Evolutionary conservation across 1,140 invertebrate genomes (phyloP).

Genomic region (Hetaerina americana): DNA sequence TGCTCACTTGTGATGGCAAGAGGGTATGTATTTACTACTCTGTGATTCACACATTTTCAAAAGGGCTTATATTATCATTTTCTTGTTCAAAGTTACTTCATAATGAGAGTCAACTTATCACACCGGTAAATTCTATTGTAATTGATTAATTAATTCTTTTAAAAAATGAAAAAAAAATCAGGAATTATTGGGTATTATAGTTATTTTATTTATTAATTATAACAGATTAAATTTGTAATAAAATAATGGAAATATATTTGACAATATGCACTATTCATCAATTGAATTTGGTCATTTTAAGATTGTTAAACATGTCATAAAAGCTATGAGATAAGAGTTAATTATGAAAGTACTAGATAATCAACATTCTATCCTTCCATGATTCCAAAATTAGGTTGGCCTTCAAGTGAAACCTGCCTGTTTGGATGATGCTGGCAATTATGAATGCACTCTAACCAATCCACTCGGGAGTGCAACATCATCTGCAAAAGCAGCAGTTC

Average conservation of each 20-base stretch:
- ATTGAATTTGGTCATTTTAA: no score
- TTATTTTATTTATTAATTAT: no score
- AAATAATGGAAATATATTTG: no score
- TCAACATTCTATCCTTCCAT: not conserved
- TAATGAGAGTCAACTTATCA: no score
- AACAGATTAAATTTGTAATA: no score
- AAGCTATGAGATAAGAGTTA: not conserved
- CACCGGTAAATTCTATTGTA: no score
- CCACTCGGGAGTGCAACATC: constrained; percentile 55
- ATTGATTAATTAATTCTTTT: no score
- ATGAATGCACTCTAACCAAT: constrained; percentile 59
- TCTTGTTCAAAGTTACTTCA: not conserved
- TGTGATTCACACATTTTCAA: not conserved
- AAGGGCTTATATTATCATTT: not conserved
- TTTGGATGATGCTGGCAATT: constrained; percentile 60
- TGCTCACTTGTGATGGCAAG: constrained; percentile 67
- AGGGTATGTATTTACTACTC: constrained; percentile 30
- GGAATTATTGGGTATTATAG: no score
- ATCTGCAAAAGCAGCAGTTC: constrained; percentile 52
- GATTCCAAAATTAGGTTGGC: constrained; percentile 38
- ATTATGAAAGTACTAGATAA: not conserved
- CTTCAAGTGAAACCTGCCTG: constrained; percentile 58
- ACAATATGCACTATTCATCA: no score
- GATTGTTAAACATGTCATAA: no score
- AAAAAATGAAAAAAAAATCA: no score